These are phyloP conservation scores for Zosterops pallidus DNA, from an alignment of 2,113 vertebrate species.

Conservation along the genomic window DNA sequence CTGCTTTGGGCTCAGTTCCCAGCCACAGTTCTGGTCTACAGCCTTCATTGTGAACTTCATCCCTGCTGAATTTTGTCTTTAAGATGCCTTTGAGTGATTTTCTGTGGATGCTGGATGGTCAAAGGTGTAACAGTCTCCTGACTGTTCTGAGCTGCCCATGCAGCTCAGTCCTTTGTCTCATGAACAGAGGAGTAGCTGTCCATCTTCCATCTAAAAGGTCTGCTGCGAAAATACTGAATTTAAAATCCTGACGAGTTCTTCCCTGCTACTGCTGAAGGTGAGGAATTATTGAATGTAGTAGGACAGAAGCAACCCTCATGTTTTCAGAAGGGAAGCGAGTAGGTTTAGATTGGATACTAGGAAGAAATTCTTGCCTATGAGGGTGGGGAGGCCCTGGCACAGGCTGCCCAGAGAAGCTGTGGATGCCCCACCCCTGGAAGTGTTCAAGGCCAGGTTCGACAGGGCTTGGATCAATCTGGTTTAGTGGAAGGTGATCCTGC, in stretches of 20 bases:
- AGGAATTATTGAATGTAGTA: not conserved
- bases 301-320: not conserved
- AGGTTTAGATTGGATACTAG: not conserved
- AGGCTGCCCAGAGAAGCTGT: not conserved
- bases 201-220: not conserved
- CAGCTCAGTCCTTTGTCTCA: not conserved
- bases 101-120: not conserved
- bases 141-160: not conserved
- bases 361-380: not conserved
- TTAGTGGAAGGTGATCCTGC: not conserved
- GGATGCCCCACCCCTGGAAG: not conserved
- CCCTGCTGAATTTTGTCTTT: not conserved
- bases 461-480: not conserved
- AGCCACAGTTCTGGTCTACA: not conserved
- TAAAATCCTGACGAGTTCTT: not conserved
- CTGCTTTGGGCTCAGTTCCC: not conserved
- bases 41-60: not conserved
- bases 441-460: not conserved
- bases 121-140: not conserved
- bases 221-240: not conserved
- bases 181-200: not conserved
- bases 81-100: not conserved
- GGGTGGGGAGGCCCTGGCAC: not conserved
- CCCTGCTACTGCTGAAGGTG: not conserved
- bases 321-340: not conserved